Evolutionary conservation across 2,113 vertebrate species (phyloP).

Genomic region (Gymnocephalus cernua): DNA sequence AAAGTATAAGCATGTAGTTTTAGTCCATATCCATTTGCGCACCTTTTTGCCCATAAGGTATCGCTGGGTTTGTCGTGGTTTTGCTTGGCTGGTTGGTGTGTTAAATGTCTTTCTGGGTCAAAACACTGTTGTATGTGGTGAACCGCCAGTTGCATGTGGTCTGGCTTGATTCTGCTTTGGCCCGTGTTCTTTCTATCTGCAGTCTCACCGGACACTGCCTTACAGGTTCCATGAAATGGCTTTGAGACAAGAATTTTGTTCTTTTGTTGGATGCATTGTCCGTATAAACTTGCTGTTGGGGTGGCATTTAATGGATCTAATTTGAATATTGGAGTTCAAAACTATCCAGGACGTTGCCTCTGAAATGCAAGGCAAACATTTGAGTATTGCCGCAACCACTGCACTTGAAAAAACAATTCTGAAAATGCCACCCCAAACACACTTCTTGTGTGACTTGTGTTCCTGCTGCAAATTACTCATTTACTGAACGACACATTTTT

Average conservation of each 20-base stretch:
- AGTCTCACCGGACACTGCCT: slow-evolving; percentile 76
- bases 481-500: neutral
- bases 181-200: slow-evolving; percentile 73
- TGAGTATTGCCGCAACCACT: neutral
- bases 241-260: slow-evolving; percentile 7
- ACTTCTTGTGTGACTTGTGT: neutral
- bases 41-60: slow-evolving; percentile 12
- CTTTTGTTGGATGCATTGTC: slow-evolving; percentile 3
- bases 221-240: slow-evolving; percentile 80
- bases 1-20: neutral
- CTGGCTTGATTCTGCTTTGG: slow-evolving; percentile 74
- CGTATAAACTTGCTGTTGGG: neutral
- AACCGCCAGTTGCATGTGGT: slow-evolving; percentile 66
- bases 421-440: neutral
- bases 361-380: neutral
- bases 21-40: neutral
- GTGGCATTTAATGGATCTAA: neutral
- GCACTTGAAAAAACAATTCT: no score
- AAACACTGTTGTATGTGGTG: slow-evolving; percentile 54
- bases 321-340: neutral
- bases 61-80: slow-evolving; percentile 40
- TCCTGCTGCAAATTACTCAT: slow-evolving; percentile 20
- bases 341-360: neutral
- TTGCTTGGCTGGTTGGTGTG: slow-evolving; percentile 63
- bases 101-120: slow-evolving; percentile 42